Evolutionary conservation across 1,140 invertebrate genomes (phyloP).

Genomic region (Drosophila kikkawai): DNA sequence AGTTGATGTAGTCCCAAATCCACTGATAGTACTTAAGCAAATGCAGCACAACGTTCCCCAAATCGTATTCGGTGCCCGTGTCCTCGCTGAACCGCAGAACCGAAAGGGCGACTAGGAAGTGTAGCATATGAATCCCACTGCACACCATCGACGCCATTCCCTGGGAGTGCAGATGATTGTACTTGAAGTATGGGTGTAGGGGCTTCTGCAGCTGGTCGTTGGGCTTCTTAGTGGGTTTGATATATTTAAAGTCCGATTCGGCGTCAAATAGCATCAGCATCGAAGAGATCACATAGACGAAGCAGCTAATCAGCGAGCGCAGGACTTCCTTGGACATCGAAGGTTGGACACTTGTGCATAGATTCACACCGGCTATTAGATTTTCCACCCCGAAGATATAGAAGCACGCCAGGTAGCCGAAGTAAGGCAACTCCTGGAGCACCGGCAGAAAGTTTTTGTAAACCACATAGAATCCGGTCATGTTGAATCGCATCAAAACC

Average conservation of each 20-base stretch:
- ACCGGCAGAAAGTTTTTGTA: background rate
- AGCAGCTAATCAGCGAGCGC: constrained; percentile 3
- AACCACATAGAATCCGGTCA: background rate
- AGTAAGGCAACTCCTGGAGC: background rate
- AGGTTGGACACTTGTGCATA: background rate
- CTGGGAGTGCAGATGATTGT: background rate
- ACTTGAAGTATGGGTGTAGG: background rate
- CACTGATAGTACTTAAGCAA: background rate
- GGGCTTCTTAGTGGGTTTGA: background rate
- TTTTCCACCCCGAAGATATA: background rate
- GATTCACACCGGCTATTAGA: background rate
- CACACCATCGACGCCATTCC: background rate
- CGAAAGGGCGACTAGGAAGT: background rate
- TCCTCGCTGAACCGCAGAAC: background rate
- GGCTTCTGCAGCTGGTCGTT: background rate
- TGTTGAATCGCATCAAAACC: background rate
- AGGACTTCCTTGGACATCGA: background rate
- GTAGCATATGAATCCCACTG: background rate
- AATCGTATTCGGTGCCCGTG: background rate
- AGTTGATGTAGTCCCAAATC: background rate
- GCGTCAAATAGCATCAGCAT: background rate
- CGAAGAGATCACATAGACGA: background rate
- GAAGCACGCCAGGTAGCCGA: background rate
- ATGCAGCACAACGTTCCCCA: background rate
- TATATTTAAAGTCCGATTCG: background rate